Conservation (phyloP, 2,797 vertebrate genomes). For the Siniperca scherzeri region DNA sequence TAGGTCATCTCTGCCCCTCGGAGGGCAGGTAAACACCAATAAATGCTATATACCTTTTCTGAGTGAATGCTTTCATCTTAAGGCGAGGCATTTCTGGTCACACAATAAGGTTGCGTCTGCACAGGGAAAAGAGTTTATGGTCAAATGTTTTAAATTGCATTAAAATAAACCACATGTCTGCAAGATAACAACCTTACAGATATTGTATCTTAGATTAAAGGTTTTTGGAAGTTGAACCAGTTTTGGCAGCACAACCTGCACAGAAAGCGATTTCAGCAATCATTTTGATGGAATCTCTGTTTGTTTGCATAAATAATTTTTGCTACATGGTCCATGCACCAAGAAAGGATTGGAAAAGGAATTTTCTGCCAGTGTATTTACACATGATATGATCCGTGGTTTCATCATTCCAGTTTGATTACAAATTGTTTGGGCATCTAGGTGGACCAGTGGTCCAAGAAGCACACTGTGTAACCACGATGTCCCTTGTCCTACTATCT, state of each 20-base stretch:
- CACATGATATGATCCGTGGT: constrained; percentile 34
- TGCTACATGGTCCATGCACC: constrained; percentile 40
- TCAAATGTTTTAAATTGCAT: constrained; percentile 22
- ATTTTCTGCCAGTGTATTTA: constrained; percentile 40
- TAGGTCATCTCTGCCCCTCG: constrained; percentile 15
- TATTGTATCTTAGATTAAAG: background rate
- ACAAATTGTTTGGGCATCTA: constrained; percentile 13
- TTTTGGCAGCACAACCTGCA: constrained; percentile 11
- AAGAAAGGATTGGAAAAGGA: constrained; percentile 27
- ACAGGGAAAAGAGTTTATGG: background rate
- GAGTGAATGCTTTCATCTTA: constrained; percentile 15
- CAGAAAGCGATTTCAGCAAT: constrained; percentile 31
- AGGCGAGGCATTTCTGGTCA: background rate
- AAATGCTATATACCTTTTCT: constrained; percentile 14
- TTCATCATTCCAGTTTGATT: constrained; percentile 59
- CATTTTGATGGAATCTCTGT: constrained; percentile 28
- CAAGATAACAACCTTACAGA: constrained; percentile 30
- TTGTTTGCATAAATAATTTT: constrained; percentile 45
- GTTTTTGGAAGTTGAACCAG: constrained; percentile 5
- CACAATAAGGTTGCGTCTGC: background rate
- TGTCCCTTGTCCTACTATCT: background rate
- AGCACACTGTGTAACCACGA: background rate
- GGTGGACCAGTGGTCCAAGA: constrained; percentile 18
- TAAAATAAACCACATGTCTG: constrained; percentile 10
- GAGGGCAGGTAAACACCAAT: constrained; percentile 35